These are phyloP conservation scores for Cochlearius cochlearius DNA, from an alignment of 2,113 vertebrate species.

Conservation along the genomic window DNA sequence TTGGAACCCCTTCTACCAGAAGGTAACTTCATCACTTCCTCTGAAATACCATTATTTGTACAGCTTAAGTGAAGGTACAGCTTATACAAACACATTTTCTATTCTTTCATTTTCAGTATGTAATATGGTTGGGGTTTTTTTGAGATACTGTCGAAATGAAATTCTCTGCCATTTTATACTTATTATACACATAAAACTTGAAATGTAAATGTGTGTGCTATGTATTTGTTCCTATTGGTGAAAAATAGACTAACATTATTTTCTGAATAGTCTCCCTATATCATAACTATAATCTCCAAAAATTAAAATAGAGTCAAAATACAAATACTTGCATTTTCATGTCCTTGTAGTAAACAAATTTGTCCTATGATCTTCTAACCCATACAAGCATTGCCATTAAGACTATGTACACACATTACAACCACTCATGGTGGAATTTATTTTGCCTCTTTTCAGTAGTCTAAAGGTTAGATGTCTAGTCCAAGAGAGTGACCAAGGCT, in stretches of 20 bases:
- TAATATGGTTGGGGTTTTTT: not conserved
- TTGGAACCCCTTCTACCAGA: not conserved
- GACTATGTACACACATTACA: not conserved
- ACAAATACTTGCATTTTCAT: not conserved
- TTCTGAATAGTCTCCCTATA: not conserved
- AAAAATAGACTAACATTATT: not conserved
- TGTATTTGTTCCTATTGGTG: not conserved
- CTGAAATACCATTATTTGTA: not conserved
- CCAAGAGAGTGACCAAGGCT: not conserved
- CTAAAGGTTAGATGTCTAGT: not conserved
- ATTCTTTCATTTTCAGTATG: not conserved
- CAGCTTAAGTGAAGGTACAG: not conserved
- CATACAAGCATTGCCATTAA: not conserved
- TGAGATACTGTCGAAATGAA: not conserved
- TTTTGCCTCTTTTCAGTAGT: not conserved
- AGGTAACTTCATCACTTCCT: not conserved
- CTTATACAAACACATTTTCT: not conserved
- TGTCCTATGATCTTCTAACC: not conserved
- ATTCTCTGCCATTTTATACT: not conserved
- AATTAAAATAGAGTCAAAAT: not conserved
- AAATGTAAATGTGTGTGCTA: not conserved
- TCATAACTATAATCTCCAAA: not conserved
- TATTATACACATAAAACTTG: not conserved
- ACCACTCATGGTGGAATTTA: not conserved
- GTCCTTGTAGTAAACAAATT: not conserved